A percentile compares a stretch with the other conserved stretches of the same genome.
These are phyloP conservation scores for Sceliomorpha sp. DNA, from an alignment of 2,888 invertebrate species.

Conservation along the genomic window DNA sequence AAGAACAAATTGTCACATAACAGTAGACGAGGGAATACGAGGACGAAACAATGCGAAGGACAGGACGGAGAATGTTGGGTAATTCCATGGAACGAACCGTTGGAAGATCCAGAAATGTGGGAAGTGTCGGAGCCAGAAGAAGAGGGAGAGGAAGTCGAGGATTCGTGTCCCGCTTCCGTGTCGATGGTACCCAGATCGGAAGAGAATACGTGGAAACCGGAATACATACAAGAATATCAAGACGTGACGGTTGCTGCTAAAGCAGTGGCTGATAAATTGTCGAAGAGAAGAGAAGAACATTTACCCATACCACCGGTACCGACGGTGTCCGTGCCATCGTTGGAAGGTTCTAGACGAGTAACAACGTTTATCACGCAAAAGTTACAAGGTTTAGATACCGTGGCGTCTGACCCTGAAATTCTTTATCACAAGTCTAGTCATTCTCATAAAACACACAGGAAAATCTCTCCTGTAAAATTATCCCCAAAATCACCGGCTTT, in stretches of 20 bases:
- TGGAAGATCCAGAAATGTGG: slow-evolving; percentile 29
- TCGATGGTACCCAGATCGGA: not conserved
- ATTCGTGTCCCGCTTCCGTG: not conserved
- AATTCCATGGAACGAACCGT: slow-evolving; percentile 41
- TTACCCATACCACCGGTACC: slow-evolving; percentile 57
- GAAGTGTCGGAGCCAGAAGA: slow-evolving; percentile 28
- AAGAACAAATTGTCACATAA: not conserved
- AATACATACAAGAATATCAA: slow-evolving; percentile 29
- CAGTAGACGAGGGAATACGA: slow-evolving; percentile 2
- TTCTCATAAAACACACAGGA: too few species aligned
- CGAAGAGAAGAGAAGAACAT: slow-evolving; percentile 11
- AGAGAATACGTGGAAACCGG: slow-evolving; percentile 31
- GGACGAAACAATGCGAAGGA: not conserved
- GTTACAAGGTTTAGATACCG: slow-evolving; percentile 1
- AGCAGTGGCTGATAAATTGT: slow-evolving; percentile 35
- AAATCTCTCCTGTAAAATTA: too few species aligned
- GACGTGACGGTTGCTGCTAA: slow-evolving; percentile 38
- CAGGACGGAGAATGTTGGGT: slow-evolving; percentile 32
- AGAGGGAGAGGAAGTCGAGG: too few species aligned
- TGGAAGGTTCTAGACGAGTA: slow-evolving; percentile 66
- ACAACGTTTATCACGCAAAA: slow-evolving; percentile 21
- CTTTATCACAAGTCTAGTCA: too few species aligned
- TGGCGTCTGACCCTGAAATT: too few species aligned
- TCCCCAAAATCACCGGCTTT: too few species aligned
- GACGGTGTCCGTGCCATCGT: slow-evolving; percentile 65